A percentile compares a stretch with the other conserved stretches of the same genome.
These are phyloP conservation scores for Tiaroga cobitis DNA, from an alignment of 2,797 vertebrate genomes.

Conservation along the genomic window DNA sequence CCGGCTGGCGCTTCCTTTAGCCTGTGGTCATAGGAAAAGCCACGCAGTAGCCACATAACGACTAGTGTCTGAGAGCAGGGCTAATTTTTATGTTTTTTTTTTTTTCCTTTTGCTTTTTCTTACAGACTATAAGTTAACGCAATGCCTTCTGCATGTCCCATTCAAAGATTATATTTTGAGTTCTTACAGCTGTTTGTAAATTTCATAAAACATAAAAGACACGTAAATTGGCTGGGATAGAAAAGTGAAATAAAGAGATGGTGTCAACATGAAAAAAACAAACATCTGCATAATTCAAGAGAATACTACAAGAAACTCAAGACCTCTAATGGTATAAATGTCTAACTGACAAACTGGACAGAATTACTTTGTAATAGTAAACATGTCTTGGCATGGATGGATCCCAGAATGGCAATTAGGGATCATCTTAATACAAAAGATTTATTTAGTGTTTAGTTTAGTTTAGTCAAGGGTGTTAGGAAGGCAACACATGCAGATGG, in stretches of 20 bases:
- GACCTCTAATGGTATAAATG: not conserved
- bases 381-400: too few species aligned
- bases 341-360: not conserved
- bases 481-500: too few species aligned
- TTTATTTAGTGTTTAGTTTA: too few species aligned
- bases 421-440: too few species aligned
- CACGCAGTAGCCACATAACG: constrained; percentile 73
- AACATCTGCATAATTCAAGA: not conserved
- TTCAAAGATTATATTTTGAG: constrained; percentile 41
- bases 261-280: not conserved
- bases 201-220: constrained; percentile 37
- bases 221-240: not conserved
- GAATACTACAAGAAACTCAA: not conserved
- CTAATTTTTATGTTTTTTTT: constrained; percentile 74
- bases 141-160: not conserved
- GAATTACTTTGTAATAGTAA: too few species aligned
- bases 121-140: constrained; percentile 62
- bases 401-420: too few species aligned
- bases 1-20: constrained; percentile 70
- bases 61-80: constrained; percentile 76
- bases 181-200: constrained; percentile 63
- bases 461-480: too few species aligned
- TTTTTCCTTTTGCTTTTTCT: constrained; percentile 51
- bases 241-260: not conserved
- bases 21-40: constrained; percentile 72